Percentiles rank a stretch among this genome's conserved stretches.
phyloP scores from a whole-genome alignment of 2,797 vertebrate genomes.

The Gastrophryne carolinensis region DNA sequence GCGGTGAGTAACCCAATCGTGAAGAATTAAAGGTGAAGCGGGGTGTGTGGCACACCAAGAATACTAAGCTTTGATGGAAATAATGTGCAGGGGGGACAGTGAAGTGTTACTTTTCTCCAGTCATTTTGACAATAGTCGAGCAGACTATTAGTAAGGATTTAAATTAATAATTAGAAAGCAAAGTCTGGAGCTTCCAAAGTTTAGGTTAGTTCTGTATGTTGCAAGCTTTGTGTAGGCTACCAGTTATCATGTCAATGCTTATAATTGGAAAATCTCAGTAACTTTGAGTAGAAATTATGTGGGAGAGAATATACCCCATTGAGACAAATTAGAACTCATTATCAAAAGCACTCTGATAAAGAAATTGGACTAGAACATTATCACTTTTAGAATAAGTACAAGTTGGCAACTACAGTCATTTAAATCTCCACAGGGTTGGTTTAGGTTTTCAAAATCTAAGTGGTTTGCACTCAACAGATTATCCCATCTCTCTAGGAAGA shows the following conservation, averaged over 20 bases:
- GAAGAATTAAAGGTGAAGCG: too few relatives aligned
- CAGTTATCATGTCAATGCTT: background rate
- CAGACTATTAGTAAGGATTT: too few relatives aligned
- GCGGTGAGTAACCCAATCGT: too few relatives aligned
- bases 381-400: constrained; percentile 43
- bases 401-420: constrained; percentile 43
- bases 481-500: constrained; percentile 36
- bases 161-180: too few relatives aligned
- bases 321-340: constrained; percentile 42
- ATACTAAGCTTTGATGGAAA: too few relatives aligned
- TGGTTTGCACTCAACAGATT: constrained; percentile 46
- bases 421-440: constrained; percentile 39
- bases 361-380: constrained; percentile 40
- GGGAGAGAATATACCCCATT: constrained; percentile 35
- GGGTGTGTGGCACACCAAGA: too few relatives aligned
- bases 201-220: background rate
- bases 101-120: too few relatives aligned
- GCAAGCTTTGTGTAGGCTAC: background rate
- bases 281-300: constrained; percentile 34
- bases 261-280: background rate
- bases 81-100: too few relatives aligned
- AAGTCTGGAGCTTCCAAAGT: too few relatives aligned
- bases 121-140: too few relatives aligned
- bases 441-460: constrained; percentile 40
- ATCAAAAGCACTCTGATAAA: constrained; percentile 38